phyloP scores from a whole-genome alignment of 1,140 invertebrate genomes.

The Drosophila paulistorum region DNA sequence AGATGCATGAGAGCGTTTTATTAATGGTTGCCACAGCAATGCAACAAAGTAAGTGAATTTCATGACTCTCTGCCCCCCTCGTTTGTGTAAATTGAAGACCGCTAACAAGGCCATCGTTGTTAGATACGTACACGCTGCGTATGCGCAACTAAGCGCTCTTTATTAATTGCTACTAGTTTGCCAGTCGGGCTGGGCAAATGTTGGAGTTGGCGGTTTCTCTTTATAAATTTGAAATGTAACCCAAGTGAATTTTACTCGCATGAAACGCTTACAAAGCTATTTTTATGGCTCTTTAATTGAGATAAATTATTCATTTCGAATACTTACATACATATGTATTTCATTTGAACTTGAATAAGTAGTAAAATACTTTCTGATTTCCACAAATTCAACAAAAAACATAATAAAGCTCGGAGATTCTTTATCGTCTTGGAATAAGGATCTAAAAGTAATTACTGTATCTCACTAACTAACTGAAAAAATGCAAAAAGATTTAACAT shows the following conservation, averaged over 20 bases:
- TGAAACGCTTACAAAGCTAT: not conserved
- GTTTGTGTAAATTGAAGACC: constrained; percentile 25
- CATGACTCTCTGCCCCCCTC: too few relatives aligned
- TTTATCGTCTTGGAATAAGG: too few relatives aligned
- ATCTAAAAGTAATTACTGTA: too few relatives aligned
- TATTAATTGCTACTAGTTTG: constrained; percentile 23
- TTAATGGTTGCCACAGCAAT: constrained; percentile 63
- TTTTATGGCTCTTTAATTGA: not conserved
- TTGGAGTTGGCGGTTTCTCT: not conserved
- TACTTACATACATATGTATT: too few relatives aligned
- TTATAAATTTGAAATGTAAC: constrained; percentile 2
- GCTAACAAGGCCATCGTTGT: constrained; percentile 26
- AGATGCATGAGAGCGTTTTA: constrained; percentile 51
- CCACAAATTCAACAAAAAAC: too few relatives aligned
- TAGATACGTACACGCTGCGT: constrained; percentile 36
- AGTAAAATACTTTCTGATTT: too few relatives aligned
- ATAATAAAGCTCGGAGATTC: too few relatives aligned
- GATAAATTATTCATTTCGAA: too few relatives aligned
- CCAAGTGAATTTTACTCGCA: not conserved
- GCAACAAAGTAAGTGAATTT: not conserved
- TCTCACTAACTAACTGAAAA: too few relatives aligned
- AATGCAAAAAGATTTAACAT: too few relatives aligned
- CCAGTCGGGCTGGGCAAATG: not conserved
- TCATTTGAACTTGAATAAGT: too few relatives aligned
- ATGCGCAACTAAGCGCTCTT: constrained; percentile 46